These are phyloP conservation scores for Micrasema longulum DNA, from an alignment of 1,140 invertebrate species.

Conservation along the genomic window DNA sequence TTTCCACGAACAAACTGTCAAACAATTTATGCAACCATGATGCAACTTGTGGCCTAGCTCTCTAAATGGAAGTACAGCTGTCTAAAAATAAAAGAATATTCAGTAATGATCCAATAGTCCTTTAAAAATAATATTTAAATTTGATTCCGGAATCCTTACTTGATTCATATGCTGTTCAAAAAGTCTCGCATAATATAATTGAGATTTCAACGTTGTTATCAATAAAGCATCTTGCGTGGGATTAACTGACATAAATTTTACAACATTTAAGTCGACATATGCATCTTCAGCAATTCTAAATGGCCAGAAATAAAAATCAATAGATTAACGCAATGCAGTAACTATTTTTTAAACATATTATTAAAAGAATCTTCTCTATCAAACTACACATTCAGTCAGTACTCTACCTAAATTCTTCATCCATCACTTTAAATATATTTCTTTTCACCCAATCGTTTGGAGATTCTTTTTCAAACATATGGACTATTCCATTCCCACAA, in stretches of 20 bases:
- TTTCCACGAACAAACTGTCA: conserved; percentile 90
- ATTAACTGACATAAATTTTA: conserved; percentile 71
- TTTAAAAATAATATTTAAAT: too few relatives aligned
- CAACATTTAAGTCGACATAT: conserved; percentile 61
- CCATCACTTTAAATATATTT: conserved; percentile 70
- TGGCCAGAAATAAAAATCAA: conserved; percentile 5
- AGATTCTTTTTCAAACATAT: conserved; percentile 76
- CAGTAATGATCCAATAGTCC: neutral
- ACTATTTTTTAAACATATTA: too few relatives aligned
- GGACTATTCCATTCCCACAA: conserved; percentile 70
- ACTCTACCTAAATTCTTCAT: conserved; percentile 65
- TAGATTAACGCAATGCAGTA: too few relatives aligned
- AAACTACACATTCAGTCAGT: too few relatives aligned
- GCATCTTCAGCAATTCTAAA: conserved; percentile 43
- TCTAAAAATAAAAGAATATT: conserved; percentile 54
- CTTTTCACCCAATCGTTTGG: conserved; percentile 72
- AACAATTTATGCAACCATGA: conserved; percentile 79
- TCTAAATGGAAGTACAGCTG: conserved; percentile 63
- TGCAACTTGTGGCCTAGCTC: conserved; percentile 82
- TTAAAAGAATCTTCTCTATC: too few relatives aligned
- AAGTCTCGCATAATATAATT: conserved; percentile 71
- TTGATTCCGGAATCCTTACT: conserved; percentile 50
- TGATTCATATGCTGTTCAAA: conserved; percentile 69
- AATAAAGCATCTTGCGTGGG: conserved; percentile 70
- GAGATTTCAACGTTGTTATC: conserved; percentile 73